Evolutionary conservation across 2,888 invertebrate species (phyloP).

Genomic region (Leptothorax acervorum): DNA sequence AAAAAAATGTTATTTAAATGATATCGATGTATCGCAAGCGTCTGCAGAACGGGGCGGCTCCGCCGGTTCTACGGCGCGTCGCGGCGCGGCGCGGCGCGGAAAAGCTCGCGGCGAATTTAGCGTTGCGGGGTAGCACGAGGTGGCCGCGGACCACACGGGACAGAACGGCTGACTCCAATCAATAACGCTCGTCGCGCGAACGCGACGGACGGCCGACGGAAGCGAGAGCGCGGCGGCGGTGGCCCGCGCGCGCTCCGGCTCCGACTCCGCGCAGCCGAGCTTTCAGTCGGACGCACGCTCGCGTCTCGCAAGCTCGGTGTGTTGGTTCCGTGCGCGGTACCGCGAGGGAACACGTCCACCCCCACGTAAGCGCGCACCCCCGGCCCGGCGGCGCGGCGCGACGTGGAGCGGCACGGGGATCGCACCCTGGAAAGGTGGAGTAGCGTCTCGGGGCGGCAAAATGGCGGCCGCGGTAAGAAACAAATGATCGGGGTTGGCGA

Average conservation of each 20-base stretch:
- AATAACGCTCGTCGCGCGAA: slow-evolving; percentile 66
- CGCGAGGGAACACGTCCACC: slow-evolving; percentile 19
- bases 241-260: slow-evolving; percentile 72
- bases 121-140: slow-evolving; percentile 65
- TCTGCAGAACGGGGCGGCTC: slow-evolving; percentile 5
- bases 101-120: slow-evolving; percentile 70
- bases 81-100: slow-evolving; percentile 53
- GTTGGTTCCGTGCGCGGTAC: slow-evolving; percentile 10
- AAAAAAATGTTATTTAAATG: not conserved
- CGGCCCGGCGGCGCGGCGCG: slow-evolving; percentile 28
- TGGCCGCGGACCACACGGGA: slow-evolving; percentile 59
- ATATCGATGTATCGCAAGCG: not conserved
- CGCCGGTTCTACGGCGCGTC: not conserved
- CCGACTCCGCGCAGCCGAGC: slow-evolving; percentile 64
- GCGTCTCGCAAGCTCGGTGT: slow-evolving; percentile 75
- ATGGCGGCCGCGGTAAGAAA: slow-evolving; percentile 78
- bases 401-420: slow-evolving; percentile 52
- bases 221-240: slow-evolving; percentile 40
- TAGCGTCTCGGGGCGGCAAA: slow-evolving; percentile 73
- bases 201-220: slow-evolving; percentile 65
- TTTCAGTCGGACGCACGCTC: slow-evolving; percentile 80
- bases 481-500: slow-evolving; percentile 70
- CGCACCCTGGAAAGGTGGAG: slow-evolving; percentile 50
- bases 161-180: slow-evolving; percentile 61
- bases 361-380: slow-evolving; percentile 26